Conservation (phyloP, 1,140 invertebrate genomes). For the Calliopsis andreniformis region DNA sequence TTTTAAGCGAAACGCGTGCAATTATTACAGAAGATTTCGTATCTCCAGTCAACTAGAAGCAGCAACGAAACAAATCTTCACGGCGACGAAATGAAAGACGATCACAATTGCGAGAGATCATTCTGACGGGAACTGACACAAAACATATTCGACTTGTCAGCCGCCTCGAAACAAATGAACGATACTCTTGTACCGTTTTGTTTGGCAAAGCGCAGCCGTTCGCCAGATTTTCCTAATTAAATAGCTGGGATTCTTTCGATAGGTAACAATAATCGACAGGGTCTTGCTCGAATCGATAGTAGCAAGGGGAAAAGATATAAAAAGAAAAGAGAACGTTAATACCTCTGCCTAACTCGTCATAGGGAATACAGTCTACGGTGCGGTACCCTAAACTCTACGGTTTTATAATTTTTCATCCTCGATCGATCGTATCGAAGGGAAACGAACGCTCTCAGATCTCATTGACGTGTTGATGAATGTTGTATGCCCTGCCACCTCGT, state of each 20-base stretch:
- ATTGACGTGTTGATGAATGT: conserved; percentile 79
- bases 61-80: background rate
- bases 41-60: background rate
- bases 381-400: conserved; percentile 50
- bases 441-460: conserved; percentile 69
- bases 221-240: background rate
- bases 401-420: conserved; percentile 1
- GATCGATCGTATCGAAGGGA: conserved; percentile 18
- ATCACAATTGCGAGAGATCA: conserved; percentile 63
- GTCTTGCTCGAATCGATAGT: background rate
- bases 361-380: conserved; percentile 51
- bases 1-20: background rate
- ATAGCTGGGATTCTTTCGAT: background rate
- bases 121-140: conserved; percentile 35
- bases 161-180: conserved; percentile 19
- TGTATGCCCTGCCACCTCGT: conserved; percentile 78
- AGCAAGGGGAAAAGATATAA: background rate
- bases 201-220: background rate
- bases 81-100: conserved; percentile 20
- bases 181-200: background rate
- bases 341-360: conserved; percentile 6
- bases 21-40: background rate
- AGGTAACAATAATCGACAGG: too few relatives aligned
- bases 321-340: background rate
- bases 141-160: background rate